Conservation (phyloP, 2,113 vertebrate species). For the Synchiropus splendidus region DNA sequence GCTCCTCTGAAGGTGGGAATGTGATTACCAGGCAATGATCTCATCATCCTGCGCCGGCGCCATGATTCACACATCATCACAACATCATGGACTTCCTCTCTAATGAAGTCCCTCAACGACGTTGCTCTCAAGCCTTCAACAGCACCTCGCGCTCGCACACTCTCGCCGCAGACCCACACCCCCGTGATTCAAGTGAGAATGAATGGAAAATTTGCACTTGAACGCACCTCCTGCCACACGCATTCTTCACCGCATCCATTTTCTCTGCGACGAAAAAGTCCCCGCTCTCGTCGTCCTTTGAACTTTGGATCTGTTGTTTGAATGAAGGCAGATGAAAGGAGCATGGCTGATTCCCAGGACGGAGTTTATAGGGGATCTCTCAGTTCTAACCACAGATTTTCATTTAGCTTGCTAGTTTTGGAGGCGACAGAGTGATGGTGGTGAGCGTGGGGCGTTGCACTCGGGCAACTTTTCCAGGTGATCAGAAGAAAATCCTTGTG, state of each 20-base stretch:
- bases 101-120: conserved; percentile 68
- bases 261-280: conserved; percentile 36
- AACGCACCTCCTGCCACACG: conserved; percentile 52
- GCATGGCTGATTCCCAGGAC: conserved; percentile 37
- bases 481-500: neutral
- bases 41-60: conserved; percentile 59
- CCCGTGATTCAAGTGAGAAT: conserved; percentile 45
- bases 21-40: conserved; percentile 65
- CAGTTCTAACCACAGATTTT: conserved; percentile 45
- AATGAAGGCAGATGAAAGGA: conserved; percentile 50
- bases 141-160: conserved; percentile 24
- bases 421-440: conserved; percentile 14
- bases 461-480: conserved; percentile 36
- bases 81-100: conserved; percentile 67
- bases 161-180: conserved; percentile 25
- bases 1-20: conserved; percentile 61
- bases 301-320: conserved; percentile 42
- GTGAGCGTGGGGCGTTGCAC: conserved; percentile 11
- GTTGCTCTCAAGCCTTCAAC: conserved; percentile 28
- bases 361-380: conserved; percentile 38
- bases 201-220: conserved; percentile 52
- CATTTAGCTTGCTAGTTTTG: conserved; percentile 35
- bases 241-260: conserved; percentile 41
- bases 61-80: conserved; percentile 73
- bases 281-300: conserved; percentile 27